Evolutionary conservation across 2,113 vertebrate species (phyloP).

Genomic region (Apaloderma vittatum): DNA sequence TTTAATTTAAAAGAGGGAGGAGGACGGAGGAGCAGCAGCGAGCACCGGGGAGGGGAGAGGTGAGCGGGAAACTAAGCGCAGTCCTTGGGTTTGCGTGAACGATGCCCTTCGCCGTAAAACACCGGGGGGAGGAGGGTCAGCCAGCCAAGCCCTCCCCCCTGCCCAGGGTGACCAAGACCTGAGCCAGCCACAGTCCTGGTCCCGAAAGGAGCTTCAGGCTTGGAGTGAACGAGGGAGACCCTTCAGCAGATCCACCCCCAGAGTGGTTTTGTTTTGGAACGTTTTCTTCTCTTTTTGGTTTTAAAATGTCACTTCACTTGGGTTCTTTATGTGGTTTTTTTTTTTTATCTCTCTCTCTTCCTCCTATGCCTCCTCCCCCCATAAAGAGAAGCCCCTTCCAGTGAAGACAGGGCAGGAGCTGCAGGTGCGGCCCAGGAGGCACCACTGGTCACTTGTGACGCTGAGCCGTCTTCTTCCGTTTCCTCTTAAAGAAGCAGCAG

Average conservation of each 20-base stretch:
- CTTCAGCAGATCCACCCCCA: constrained; percentile 65
- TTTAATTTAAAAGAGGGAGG: constrained; percentile 9
- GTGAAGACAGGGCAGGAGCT: constrained; percentile 80
- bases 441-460: constrained; percentile 93
- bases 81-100: constrained; percentile 80
- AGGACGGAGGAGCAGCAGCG: constrained; percentile 16
- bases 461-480: constrained; percentile 97
- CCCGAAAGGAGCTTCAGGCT: constrained; percentile 78
- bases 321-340: not conserved
- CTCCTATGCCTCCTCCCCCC: constrained; percentile 60
- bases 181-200: constrained; percentile 76
- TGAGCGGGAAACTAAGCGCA: constrained; percentile 72
- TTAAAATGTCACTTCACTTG: constrained; percentile 72
- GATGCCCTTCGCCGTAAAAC: constrained; percentile 79
- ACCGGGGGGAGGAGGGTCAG: constrained; percentile 75
- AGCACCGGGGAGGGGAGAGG: constrained; percentile 37
- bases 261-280: constrained; percentile 78
- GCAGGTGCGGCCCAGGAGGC: constrained; percentile 79
- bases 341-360: constrained; percentile 24
- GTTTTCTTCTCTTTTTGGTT: constrained; percentile 83
- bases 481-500: constrained; percentile 99
- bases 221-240: constrained; percentile 60
- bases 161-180: constrained; percentile 65
- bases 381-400: constrained; percentile 81
- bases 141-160: constrained; percentile 69